These are phyloP conservation scores for Ganaspis brasiliensis DNA, from an alignment of 2,888 invertebrate species.

Conservation along the genomic window DNA sequence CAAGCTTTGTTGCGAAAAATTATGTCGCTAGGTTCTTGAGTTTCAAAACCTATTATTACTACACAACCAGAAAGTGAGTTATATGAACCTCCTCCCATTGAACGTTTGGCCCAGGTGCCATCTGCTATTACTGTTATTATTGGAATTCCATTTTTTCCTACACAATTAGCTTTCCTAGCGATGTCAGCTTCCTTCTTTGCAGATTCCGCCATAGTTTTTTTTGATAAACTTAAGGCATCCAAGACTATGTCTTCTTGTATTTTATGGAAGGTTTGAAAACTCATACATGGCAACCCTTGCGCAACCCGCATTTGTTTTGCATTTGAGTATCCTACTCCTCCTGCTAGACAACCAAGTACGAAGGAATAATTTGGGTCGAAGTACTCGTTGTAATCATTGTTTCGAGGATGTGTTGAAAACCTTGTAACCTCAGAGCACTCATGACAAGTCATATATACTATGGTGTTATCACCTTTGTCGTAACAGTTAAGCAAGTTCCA, in stretches of 20 bases:
- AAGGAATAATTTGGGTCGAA: background rate
- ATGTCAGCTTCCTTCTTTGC: background rate
- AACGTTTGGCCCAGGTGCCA: slow-evolving; percentile 60
- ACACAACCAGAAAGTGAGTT: slow-evolving; percentile 57
- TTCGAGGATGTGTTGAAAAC: no score
- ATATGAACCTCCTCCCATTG: slow-evolving; percentile 49
- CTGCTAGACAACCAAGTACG: background rate
- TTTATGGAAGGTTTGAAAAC: background rate
- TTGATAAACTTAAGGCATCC: background rate
- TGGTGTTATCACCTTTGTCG: no score
- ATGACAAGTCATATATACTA: no score
- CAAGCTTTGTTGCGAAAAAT: slow-evolving; percentile 68
- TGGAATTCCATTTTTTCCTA: slow-evolving; percentile 47
- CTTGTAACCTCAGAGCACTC: no score
- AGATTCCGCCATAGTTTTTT: background rate
- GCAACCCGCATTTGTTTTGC: background rate
- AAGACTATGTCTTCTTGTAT: background rate
- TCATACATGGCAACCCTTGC: background rate
- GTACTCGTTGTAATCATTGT: background rate
- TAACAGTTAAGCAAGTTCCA: no score
- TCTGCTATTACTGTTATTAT: slow-evolving; percentile 56
- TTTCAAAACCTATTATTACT: slow-evolving; percentile 55
- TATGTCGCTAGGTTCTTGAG: slow-evolving; percentile 61
- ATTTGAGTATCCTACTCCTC: background rate
- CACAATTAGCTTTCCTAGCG: slow-evolving; percentile 1